phyloP scores from a whole-genome alignment of 2,113 vertebrate genomes.

The cattle (Bos taurus) region ARS-UCD2.0 NC_037329.1:14360001-14360500 shows the following conservation, averaged over 20 bases:
- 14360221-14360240: background rate
- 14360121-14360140: background rate
- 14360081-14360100: background rate
- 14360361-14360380: background rate
- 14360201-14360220: background rate
- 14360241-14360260: background rate
- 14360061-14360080: background rate
- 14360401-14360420: background rate
- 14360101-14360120: background rate
- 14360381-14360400: background rate
- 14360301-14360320: background rate
- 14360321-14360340: background rate
- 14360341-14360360: background rate
- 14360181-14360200: background rate
- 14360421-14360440: background rate
- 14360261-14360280: background rate
- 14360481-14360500: constrained; percentile 3
- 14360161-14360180: background rate
- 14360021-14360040: background rate
- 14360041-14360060: background rate
- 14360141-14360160: background rate
- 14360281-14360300: background rate
- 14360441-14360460: background rate
- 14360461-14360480: constrained; percentile 6
- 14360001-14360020: background rate